phyloP scores from a whole-genome alignment of 2,113 vertebrate genomes.

The Clarias batrachus region DNA sequence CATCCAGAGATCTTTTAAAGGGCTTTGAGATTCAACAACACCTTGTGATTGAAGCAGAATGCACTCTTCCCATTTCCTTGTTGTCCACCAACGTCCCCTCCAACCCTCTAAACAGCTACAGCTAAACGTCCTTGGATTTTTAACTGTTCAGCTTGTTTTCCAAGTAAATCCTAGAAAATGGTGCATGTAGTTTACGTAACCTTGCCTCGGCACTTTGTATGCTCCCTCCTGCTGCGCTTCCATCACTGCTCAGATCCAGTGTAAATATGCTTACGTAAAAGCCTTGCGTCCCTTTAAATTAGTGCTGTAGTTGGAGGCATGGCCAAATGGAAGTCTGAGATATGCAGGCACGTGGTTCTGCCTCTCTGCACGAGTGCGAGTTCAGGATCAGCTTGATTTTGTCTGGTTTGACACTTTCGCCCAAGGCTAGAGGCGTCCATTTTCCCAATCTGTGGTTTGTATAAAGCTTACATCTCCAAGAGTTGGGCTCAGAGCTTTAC shows the following conservation, averaged over 20 bases:
- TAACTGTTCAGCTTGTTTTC: not conserved
- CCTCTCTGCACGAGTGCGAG: not conserved
- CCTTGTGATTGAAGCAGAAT: not conserved
- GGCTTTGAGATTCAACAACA: not conserved
- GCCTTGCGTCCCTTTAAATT: conserved; percentile 13
- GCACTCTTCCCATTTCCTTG: not conserved
- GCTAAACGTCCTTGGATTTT: not conserved
- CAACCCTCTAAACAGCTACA: not conserved
- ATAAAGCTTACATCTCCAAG: not conserved
- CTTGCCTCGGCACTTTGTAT: not conserved
- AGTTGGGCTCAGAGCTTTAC: not conserved
- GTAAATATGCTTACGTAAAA: conserved; percentile 51
- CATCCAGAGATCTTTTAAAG: not conserved
- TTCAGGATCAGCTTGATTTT: not conserved
- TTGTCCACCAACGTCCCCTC: not conserved
- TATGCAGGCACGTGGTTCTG: not conserved
- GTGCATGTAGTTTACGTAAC: not conserved
- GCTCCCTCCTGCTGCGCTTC: not conserved
- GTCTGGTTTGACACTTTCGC: conserved; percentile 42
- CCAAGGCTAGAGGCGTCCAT: conserved; percentile 51
- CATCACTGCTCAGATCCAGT: conserved; percentile 24
- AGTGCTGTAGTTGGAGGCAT: conserved; percentile 14
- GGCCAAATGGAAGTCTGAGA: conserved; percentile 39
- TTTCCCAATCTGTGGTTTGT: conserved; percentile 42
- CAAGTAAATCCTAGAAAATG: not conserved